A percentile compares a stretch with the other conserved stretches of the same genome.
These are phyloP conservation scores for Turdus rufiventris DNA, from an alignment of 2,113 vertebrate species.

Conservation along the genomic window DNA sequence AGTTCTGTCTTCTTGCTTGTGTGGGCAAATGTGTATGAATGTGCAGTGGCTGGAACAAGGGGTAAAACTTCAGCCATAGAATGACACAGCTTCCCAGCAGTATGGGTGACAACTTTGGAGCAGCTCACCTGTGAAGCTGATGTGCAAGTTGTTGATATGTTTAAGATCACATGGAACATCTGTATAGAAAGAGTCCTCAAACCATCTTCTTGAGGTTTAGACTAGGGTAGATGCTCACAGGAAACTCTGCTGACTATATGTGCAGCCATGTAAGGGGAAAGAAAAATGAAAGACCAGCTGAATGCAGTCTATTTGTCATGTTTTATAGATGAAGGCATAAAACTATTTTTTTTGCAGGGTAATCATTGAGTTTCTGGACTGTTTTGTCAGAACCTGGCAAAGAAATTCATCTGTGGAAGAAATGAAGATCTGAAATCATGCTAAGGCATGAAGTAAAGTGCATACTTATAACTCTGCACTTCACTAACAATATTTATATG, in stretches of 20 bases:
- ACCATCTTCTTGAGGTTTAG: background rate
- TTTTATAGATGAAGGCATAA: background rate
- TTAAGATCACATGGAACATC: background rate
- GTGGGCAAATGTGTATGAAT: background rate
- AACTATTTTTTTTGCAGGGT: background rate
- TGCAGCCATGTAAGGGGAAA: background rate
- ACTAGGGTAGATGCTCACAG: background rate
- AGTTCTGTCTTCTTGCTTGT: background rate
- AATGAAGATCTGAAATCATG: conserved; percentile 4
- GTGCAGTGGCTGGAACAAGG: background rate
- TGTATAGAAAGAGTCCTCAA: background rate
- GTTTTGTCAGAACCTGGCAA: background rate
- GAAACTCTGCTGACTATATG: background rate
- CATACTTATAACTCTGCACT: background rate
- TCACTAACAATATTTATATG: background rate
- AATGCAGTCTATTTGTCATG: background rate
- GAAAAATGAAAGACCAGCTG: background rate
- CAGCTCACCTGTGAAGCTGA: background rate
- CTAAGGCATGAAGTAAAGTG: background rate
- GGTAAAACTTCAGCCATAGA: background rate
- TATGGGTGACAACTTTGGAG: background rate
- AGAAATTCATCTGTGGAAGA: background rate
- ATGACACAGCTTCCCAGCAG: background rate
- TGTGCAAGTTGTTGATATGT: background rate
- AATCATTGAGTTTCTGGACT: background rate